Evolutionary conservation across 2,888 invertebrate genomes (phyloP), one percentile per base, ranked within the genome.

Genomic region (Morpho deidamia): DNA sequence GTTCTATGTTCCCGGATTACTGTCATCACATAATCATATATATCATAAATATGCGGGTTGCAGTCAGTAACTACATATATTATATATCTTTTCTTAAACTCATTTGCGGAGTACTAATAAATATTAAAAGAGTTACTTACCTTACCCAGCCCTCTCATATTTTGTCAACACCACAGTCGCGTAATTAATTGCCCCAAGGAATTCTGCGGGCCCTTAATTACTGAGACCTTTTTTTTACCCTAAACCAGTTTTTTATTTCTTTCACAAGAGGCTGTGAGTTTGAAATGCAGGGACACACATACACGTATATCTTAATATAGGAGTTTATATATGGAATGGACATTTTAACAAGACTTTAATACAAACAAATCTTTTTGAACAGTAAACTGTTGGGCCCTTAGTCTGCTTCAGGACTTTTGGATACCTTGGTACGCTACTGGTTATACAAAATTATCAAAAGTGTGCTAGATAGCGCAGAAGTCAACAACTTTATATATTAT

Each of bases 111-210:
- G 37, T 23, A 23, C 11, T 35, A 9, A 45, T 47, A 56, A 56
- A 59, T 51, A 56, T 56, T 59, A 47, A 44, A 51, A 37, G 41
- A 42, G 37, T 56, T 44, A 49, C 66, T 64, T 63, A 56, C 47
- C 40, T 46, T 46, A 32, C 51, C 41, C 45, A 53, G 58, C 46
- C 48, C 58, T 56, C 65, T 67, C 64, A 62, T 65, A 65, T 67
- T 63, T 64, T 61, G 62, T 61, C 62, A 61, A 60, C 61, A 58
- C 51, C 51, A 33, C 37, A 43, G 33, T 49, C 46, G 55, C 43
- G 55, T 55, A 53, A 53, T 56, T 52, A 45, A 46, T 53, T 37
- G 11, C 47, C 51, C 51, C 39, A 55, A 44, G 47, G 51, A 51
- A 47, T 47, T 52, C 41, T 37, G 23, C 23, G 23, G 23, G 23